Evolutionary conservation across 2,797 vertebrate species (phyloP), one percentile per base, ranked within the genome.

Genomic region (Myotis findleyi): DNA sequence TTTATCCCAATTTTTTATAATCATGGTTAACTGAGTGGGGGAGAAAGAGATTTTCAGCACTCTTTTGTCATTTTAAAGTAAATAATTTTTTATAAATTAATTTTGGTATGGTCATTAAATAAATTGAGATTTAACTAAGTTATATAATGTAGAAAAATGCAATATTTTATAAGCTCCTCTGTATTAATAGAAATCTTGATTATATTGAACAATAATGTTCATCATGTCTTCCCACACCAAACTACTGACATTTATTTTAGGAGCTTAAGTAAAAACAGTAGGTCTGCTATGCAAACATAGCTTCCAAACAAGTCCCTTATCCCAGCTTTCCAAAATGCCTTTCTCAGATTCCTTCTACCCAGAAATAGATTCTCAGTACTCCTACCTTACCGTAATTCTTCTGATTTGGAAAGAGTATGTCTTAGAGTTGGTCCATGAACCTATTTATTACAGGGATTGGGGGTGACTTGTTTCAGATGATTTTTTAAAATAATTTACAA

Each of bases 401-500:
- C 57, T 79, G 3, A 81, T 57, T 94, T 88, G 25, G 27, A 87
- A 79, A 93, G 18, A 79, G 38, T n/a, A 47, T 44, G 4, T 36
- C 13, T 91, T 73, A 79, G 14, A 90, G 20, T 23, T 86, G 20
- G 6, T 33, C 36, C 20, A 38, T 44, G 3, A 36, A 23, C 18
- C 9, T 93, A 6, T 64, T 93, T 92, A 7, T 64, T 93, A 44
- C 1, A 44, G 17, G 38, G 25, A 72, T 62, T 84, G 38, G 33
- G 30, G 1, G 6, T 21, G 7, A 83, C 17, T 87, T 51, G 12
- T 80, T 81, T 85, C 30, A 85, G 13, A 76, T 36, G 7, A 5
- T 44, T 38, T 16, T 80, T n/a, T 90, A 83, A 93, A 66, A 33
- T 89, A 87, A 72, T 84, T 71, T 89, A 36, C 18, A 93, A 84